Evolutionary conservation across 2,888 invertebrate species (phyloP).

Genomic region (Sepioteuthis lessoniana): DNA sequence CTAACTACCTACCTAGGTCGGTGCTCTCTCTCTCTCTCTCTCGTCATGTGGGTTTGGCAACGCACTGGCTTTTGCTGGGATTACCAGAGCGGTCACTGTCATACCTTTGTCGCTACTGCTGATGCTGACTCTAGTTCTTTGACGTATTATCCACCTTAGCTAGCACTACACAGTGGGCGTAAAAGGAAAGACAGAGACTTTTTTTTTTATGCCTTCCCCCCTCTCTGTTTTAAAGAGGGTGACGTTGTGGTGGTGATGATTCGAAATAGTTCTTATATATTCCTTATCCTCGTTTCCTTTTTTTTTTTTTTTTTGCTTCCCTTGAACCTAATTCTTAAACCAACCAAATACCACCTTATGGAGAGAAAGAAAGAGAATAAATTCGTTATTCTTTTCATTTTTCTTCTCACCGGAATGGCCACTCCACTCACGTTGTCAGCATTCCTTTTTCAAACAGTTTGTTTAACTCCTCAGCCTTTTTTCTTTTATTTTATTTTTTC

Average conservation of each 20-base stretch:
- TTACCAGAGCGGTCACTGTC: neutral
- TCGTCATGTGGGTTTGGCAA: too few relatives aligned
- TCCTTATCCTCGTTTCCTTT: too few relatives aligned
- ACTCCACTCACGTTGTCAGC: neutral
- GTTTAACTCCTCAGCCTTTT: too few relatives aligned
- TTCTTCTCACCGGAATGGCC: neutral
- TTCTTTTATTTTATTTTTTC: too few relatives aligned
- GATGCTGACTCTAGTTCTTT: neutral
- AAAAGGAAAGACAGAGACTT: neutral
- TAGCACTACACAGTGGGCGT: neutral
- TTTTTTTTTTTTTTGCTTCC: too few relatives aligned
- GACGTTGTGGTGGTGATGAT: neutral
- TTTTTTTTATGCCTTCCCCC: neutral
- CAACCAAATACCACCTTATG: too few relatives aligned
- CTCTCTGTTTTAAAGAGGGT: neutral
- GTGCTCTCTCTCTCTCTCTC: too few relatives aligned
- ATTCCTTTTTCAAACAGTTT: neutral
- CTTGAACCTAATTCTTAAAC: too few relatives aligned
- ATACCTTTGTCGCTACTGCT: constrained; percentile 17
- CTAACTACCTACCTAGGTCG: too few relatives aligned
- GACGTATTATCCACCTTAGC: neutral
- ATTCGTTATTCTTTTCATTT: neutral
- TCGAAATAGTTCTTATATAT: too few relatives aligned
- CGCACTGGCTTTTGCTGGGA: too few relatives aligned
- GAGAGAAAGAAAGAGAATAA: neutral